Base-by-base conservation (phyloP, 2,888 invertebrate species). In the Andrena haemorrhoa region DNA sequence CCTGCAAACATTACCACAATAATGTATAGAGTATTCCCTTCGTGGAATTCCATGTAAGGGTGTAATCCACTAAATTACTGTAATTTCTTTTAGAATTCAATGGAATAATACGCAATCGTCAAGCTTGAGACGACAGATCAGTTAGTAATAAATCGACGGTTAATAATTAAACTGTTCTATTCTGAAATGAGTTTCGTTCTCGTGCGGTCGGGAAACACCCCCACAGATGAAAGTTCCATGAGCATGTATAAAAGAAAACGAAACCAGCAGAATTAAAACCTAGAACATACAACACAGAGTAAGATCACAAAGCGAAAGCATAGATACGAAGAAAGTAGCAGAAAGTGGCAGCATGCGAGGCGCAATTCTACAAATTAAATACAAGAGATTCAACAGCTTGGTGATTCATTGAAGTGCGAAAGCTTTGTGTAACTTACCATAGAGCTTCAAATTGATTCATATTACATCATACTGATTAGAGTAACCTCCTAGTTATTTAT, bases 1-100 rank as follows among this genome's bases (percentile, higher is more conserved):
- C 89, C 90, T 90, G 90, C 82, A 90, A 90, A 89, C 86, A 90
- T 88, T 86, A 82, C 84, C 77, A 82, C 76, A 84, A 69, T 80
- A 84, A 84, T 82, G 78, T 86, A 83, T 73, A 79, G 64, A 74
- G 74, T 82, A 79, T 82, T 82, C 63, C 58, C 66, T 78, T 72
- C 51, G 63, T 76, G 78, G 80, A 81, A 77, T 77, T 76, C 64
- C 63, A 60, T 72, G 75, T 61, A 76, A 84, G 86, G 88, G 80
- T 87, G 83, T 71, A 35, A 75, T 71, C 66, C 56, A 51, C 51
- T 68, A 29, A 7, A 20, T 2, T 1, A 56, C 23, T 16, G 23
- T 49, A 60, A 41, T 29, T 12, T 12, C 0, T 41, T 41, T 41
- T 41, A 41, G 12, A 41, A 41, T 16, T 41, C 41, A 41, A 16